These are phyloP conservation scores for Sturnira hondurensis DNA, from an alignment of 2,113 vertebrate genomes.

Conservation along the genomic window DNA sequence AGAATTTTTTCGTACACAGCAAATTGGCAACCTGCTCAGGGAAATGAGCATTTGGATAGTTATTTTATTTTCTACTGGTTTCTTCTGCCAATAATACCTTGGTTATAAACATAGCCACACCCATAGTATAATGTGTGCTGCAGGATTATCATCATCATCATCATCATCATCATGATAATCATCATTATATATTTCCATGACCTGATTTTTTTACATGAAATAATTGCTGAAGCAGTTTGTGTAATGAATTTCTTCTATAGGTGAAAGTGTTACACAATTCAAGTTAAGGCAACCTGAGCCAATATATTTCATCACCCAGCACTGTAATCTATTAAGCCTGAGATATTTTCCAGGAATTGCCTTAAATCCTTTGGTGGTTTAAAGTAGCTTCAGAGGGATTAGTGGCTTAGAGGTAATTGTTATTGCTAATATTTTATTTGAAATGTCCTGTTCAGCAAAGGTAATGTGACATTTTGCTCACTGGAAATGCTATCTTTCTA, in stretches of 20 bases:
- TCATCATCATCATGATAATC: not conserved
- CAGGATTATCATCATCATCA: not conserved
- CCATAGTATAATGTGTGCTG: not conserved
- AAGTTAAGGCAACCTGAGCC: slow-evolving; percentile 70
- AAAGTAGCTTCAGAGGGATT: slow-evolving; percentile 77
- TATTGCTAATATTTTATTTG: slow-evolving; percentile 85
- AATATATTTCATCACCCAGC: slow-evolving; percentile 69
- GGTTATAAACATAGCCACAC: not conserved
- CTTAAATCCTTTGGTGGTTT: slow-evolving; percentile 77
- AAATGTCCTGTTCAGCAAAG: slow-evolving; percentile 79
- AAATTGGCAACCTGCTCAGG: not conserved
- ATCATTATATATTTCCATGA: slow-evolving; percentile 13
- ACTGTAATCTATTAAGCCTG: slow-evolving; percentile 76
- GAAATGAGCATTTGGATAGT: slow-evolving; percentile 40
- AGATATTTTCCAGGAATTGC: slow-evolving; percentile 80
- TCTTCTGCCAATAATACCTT: slow-evolving; percentile 13
- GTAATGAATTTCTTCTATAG: slow-evolving; percentile 60
- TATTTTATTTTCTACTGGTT: slow-evolving; percentile 21
- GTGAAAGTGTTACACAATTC: slow-evolving; percentile 67
- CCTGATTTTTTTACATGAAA: slow-evolving; percentile 56
- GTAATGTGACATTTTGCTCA: slow-evolving; percentile 82
- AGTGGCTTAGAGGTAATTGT: slow-evolving; percentile 83
- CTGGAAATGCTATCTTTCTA: slow-evolving; percentile 58
- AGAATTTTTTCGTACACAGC: not conserved
- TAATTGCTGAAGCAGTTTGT: slow-evolving; percentile 40